Evolutionary conservation across 2,888 invertebrate genomes (phyloP), one percentile per base, ranked within the genome.

Genomic region (Tryphoninae sp.): DNA sequence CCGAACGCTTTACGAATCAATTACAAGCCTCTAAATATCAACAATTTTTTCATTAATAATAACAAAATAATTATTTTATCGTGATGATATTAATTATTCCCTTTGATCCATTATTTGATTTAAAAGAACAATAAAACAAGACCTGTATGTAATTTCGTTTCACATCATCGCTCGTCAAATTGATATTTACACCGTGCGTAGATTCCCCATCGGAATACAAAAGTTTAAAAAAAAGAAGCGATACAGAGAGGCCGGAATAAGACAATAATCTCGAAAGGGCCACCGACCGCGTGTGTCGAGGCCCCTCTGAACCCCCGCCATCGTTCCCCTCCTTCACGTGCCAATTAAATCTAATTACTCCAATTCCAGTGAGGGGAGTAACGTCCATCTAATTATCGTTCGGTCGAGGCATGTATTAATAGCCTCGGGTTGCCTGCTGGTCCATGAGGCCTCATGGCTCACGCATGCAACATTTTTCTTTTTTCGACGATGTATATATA

Each of bases 371-470:
- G 86, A 89, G 89, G 88, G 82, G 71, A 77, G 87, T 88, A 89
- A 89, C 89, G 88, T 89, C 89, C 89, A 90, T 89, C 88, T 90
- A 90, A 89, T 90, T 89, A 89, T 86, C 85, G 89, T 88, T 89
- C 84, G 87, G 88, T 87, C 87, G 86, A 87, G 89, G 89, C 88
- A 88, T 85, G 86, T 89, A 89, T 89, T 89, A 89, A 90, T 88
- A 88, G 85, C 82, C 83, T 69, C 83, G 83, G 76, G 80, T 75
- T 72, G 23, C 51, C 42, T 69, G 42, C 62, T 76, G 69, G 69
- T 67, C 51, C 4, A 62, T 69, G 69, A 64, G 67, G 72, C 23
- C 72, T 49, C 69, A 61, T 22, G 22, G 33, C 82, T 69, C 74
- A 64, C 58, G 65, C 55, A 55, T 58, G 68, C 42, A 67, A 23